Base-by-base conservation (phyloP, 2,888 invertebrate genomes). In the Bhutanitis thaidina region DNA sequence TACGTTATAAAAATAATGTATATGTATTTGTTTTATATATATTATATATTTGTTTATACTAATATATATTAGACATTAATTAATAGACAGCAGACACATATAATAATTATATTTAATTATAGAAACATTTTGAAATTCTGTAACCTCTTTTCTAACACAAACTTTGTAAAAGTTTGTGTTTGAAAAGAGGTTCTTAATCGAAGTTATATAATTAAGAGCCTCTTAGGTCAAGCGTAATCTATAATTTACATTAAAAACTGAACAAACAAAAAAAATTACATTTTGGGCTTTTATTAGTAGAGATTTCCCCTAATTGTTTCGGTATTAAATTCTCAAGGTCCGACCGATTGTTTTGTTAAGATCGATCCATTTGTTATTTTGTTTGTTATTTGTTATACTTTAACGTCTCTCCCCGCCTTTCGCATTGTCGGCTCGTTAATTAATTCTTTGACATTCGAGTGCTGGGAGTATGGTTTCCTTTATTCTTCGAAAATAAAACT, bases 361-460 rank as follows among this genome's bases (percentile, higher is more conserved):
- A 57, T 55, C 60, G 56, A 59, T 53, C 55, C 58, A 61, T 61
- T 58, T 59, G 62, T 62, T 58, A 58, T 57, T 59, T 60, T 54
- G 58, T 54, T 59, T 52, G 53, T 55, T 53, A 53, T 44, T 58
- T 51, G 51, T 46, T 51, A 46, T 49, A 36, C 41, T 43, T 55
- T 50, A 50, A 43, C 40, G 37, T 15, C 12, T 49, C 36, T 34
- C 48, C 60, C 49, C 56, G 38, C 38, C 46, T 32, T 45, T 46
- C 45, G 45, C 51, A 50, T 48, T 37, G 44, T 30, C 40, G 13
- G 43, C 39, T 54, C 53, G 56, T 54, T 58, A 54, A 62, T 64
- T 61, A 64, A 63, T 63, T 58, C 63, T 62, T 65, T 65, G 65
- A 65, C 58, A 64, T 61, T 59, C 48, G 55, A 61, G 58, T 55